Conservation (phyloP, 2,888 invertebrate species). For the Troilus luridus region DNA sequence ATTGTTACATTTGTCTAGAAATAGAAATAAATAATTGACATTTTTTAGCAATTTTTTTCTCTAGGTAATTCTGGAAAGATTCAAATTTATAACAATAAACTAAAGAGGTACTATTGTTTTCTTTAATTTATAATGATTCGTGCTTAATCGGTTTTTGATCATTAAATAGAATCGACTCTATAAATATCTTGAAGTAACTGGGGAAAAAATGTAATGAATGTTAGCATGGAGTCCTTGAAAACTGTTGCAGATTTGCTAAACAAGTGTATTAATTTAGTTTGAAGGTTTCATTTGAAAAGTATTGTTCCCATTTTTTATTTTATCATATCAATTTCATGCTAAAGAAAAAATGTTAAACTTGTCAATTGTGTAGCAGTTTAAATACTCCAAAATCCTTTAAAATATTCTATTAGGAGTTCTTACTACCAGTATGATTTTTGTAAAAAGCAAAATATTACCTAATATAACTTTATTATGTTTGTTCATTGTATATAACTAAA, state of each 20-base stretch:
- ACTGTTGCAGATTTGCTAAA: background rate
- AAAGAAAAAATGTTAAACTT: background rate
- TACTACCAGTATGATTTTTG: background rate
- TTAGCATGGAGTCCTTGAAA: constrained; percentile 17
- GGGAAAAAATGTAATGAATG: background rate
- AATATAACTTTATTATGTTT: no score
- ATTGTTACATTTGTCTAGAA: background rate
- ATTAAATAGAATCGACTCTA: background rate
- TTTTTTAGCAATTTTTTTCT: background rate
- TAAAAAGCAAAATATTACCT: no score
- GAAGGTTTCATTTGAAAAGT: background rate
- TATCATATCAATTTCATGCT: background rate
- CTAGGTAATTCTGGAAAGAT: background rate
- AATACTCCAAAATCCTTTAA: background rate
- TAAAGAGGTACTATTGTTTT: background rate
- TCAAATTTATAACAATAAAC: background rate
- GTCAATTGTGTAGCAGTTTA: background rate
- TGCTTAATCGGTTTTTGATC: background rate
- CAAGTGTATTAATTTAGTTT: constrained; percentile 21
- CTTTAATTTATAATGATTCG: background rate
- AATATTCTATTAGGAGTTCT: background rate
- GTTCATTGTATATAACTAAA: no score
- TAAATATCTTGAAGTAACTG: background rate
- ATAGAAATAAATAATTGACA: background rate
- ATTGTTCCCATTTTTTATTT: background rate